Evolutionary conservation across 2,113 vertebrate species (phyloP).

Genomic region (Vanacampus margaritifer): DNA sequence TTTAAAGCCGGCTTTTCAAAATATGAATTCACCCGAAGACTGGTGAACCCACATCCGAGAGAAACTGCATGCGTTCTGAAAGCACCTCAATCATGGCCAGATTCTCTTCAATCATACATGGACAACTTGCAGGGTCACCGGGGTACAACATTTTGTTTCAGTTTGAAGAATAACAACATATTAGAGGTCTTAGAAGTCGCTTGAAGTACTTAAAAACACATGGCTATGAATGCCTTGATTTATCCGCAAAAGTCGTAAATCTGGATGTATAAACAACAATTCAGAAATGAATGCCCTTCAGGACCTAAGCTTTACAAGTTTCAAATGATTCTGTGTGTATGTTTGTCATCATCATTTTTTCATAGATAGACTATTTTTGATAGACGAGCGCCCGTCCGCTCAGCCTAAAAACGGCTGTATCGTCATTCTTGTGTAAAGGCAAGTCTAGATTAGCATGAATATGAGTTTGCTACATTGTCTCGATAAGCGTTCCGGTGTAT

Average conservation of each 20-base stretch:
- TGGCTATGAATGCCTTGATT: slow-evolving; percentile 40
- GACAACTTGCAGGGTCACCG: slow-evolving; percentile 9
- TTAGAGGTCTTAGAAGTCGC: slow-evolving; percentile 20
- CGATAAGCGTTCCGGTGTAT: too few species aligned
- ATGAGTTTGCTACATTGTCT: too few species aligned
- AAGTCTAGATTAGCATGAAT: too few species aligned
- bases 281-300: slow-evolving; percentile 25
- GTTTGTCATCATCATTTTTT: too few species aligned
- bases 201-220: slow-evolving; percentile 28
- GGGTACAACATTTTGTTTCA: slow-evolving; percentile 9
- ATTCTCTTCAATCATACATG: slow-evolving; percentile 10
- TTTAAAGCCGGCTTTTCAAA: slow-evolving; percentile 59
- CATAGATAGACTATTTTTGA: too few species aligned
- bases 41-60: slow-evolving; percentile 23
- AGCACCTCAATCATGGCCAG: slow-evolving; percentile 17
- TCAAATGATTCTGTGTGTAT: too few species aligned
- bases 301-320: too few species aligned
- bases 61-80: not conserved
- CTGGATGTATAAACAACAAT: not conserved
- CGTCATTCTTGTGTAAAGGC: too few species aligned
- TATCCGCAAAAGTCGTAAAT: slow-evolving; percentile 41
- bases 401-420: too few species aligned
- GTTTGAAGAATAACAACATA: slow-evolving; percentile 32
- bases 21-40: slow-evolving; percentile 35
- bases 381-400: too few species aligned